These are phyloP conservation scores for Pachymerium ferrugineum DNA, from an alignment of 2,888 invertebrate genomes.

Conservation along the genomic window DNA sequence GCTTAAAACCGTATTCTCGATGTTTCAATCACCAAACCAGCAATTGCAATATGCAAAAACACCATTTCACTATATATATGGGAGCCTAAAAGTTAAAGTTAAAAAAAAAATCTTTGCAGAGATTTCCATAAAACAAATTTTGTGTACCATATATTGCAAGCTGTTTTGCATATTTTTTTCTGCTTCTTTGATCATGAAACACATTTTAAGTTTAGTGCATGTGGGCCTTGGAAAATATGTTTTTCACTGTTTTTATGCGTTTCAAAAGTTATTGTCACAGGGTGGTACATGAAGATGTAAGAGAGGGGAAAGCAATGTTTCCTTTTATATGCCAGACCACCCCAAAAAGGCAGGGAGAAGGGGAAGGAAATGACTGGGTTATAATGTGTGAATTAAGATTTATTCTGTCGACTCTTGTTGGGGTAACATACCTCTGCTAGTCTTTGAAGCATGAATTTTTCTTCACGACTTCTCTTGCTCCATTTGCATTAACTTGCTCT, in stretches of 20 bases:
- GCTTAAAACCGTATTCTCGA: neutral
- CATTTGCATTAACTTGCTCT: constrained; percentile 18
- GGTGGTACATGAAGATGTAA: neutral
- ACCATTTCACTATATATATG: no score
- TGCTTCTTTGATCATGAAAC: neutral
- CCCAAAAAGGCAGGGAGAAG: neutral
- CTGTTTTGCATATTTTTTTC: neutral
- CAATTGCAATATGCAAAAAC: no score
- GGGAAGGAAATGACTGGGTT: neutral
- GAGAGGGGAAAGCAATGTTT: neutral
- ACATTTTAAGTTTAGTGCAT: neutral
- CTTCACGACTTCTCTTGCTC: neutral
- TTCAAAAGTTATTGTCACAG: neutral
- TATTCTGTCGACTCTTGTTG: neutral
- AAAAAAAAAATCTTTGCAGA: neutral
- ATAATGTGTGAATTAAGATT: constrained; percentile 18
- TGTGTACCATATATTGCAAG: neutral
- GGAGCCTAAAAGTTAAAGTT: no score
- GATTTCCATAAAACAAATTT: constrained; percentile 18
- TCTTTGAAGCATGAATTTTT: neutral
- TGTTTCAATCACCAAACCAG: neutral
- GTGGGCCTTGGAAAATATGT: neutral
- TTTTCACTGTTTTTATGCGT: neutral
- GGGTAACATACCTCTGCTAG: constrained; percentile 1
- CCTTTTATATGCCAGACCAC: no score